Evolutionary conservation across 2,888 invertebrate genomes (phyloP).

Genomic region (Hydropsyche betteni): DNA sequence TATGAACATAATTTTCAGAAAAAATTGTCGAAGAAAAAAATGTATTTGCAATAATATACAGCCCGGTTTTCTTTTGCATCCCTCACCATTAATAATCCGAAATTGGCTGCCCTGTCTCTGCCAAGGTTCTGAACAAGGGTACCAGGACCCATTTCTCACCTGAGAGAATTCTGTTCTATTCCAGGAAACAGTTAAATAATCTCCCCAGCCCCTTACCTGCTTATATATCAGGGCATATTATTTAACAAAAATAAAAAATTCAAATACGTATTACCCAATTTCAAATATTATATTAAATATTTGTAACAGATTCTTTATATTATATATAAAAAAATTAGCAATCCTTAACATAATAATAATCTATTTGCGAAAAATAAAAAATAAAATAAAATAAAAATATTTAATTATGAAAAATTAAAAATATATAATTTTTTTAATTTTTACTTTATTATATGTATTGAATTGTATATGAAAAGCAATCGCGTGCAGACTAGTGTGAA

Average conservation of each 20-base stretch:
- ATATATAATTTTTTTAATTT: too few species aligned
- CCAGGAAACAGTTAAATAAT: constrained; percentile 45
- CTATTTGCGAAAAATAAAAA: background rate
- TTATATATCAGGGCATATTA: constrained; percentile 11
- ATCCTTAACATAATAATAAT: background rate
- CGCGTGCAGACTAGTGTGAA: too few species aligned
- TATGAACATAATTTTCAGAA: background rate
- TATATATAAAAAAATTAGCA: background rate
- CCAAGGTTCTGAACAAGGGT: constrained; percentile 24
- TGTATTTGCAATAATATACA: constrained; percentile 10
- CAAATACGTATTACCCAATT: too few species aligned
- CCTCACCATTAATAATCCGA: constrained; percentile 30
- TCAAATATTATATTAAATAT: background rate
- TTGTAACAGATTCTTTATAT: background rate
- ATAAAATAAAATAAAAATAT: background rate
- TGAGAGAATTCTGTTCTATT: constrained; percentile 44
- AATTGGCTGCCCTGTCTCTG: constrained; percentile 27
- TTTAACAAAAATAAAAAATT: background rate
- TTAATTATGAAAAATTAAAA: too few species aligned
- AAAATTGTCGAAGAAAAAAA: background rate
- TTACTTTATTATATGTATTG: background rate
- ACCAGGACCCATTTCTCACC: constrained; percentile 46
- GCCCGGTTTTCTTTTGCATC: constrained; percentile 19
- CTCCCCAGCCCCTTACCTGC: constrained; percentile 38
- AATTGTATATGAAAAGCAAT: too few species aligned